phyloP scores from a whole-genome alignment of 2,113 vertebrate genomes.

The Stegastes partitus region DNA sequence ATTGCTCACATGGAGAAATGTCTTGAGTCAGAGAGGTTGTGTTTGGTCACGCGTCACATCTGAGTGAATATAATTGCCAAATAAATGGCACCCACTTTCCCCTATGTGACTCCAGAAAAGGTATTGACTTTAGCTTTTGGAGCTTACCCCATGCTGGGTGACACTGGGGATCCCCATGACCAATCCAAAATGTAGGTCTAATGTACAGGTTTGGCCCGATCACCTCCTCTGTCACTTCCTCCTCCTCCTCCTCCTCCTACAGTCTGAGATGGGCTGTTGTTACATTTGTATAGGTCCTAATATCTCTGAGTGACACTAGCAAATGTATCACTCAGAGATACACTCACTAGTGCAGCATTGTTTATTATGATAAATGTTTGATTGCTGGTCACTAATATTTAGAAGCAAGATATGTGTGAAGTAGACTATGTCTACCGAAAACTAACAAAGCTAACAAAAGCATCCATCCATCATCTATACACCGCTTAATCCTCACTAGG shows the following conservation, averaged over 20 bases:
- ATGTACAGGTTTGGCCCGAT: constrained; percentile 22
- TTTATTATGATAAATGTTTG: too few relatives aligned
- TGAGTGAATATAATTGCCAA: constrained; percentile 63
- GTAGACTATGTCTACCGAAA: not conserved
- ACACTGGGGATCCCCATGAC: constrained; percentile 46
- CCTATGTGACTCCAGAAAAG: constrained; percentile 56
- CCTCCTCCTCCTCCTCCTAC: not conserved
- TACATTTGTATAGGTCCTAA: too few relatives aligned
- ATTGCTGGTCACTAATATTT: not conserved
- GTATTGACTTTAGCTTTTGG: constrained; percentile 72
- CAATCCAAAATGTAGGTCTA: constrained; percentile 61
- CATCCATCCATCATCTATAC: too few relatives aligned
- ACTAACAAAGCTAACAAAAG: too few relatives aligned
- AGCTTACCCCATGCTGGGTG: constrained; percentile 55
- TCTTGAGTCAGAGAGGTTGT: constrained; percentile 55
- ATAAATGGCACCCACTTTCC: constrained; percentile 59
- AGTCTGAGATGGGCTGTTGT: not conserved
- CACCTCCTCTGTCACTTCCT: constrained; percentile 9
- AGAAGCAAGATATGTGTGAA: not conserved
- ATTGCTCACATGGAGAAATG: constrained; percentile 53
- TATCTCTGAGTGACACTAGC: too few relatives aligned
- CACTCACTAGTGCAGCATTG: too few relatives aligned
- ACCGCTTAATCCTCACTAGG: too few relatives aligned
- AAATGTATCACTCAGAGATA: constrained; percentile 5
- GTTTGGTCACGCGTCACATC: constrained; percentile 61